Percentiles rank a stretch among this genome's conserved stretches.
phyloP scores from a whole-genome alignment of 2,888 invertebrate species.

The Sericinus montela region DNA sequence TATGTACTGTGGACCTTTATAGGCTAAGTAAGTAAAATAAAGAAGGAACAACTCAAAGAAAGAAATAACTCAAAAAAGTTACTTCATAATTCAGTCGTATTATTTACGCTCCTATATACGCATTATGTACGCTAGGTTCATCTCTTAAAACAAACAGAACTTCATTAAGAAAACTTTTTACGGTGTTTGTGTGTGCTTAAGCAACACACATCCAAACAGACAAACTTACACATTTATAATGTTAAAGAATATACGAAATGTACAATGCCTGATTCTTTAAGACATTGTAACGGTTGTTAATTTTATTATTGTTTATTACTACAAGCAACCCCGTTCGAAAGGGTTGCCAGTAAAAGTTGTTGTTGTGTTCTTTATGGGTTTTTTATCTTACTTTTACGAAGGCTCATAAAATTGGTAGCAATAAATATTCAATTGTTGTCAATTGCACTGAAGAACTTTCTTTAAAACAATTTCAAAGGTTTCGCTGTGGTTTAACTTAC shows the following conservation, averaged over 20 bases:
- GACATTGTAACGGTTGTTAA: constrained; percentile 21
- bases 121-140: too few relatives aligned
- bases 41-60: too few relatives aligned
- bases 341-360: constrained; percentile 32
- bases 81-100: too few relatives aligned
- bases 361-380: constrained; percentile 11
- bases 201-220: too few relatives aligned
- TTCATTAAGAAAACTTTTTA: too few relatives aligned
- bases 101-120: too few relatives aligned
- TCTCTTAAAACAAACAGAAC: too few relatives aligned
- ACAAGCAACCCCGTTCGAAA: constrained; percentile 23
- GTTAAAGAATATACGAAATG: not conserved
- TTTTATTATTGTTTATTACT: constrained; percentile 28
- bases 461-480: constrained; percentile 3
- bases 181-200: too few relatives aligned
- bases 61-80: too few relatives aligned
- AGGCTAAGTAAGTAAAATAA: too few relatives aligned
- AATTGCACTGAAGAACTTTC: constrained; percentile 25
- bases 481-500: not conserved
- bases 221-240: too few relatives aligned
- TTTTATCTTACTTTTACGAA: constrained; percentile 32
- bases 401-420: constrained; percentile 28
- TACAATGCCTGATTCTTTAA: constrained; percentile 23
- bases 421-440: constrained; percentile 32
- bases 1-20: too few relatives aligned